phyloP scores from a whole-genome alignment of 2,113 vertebrate species.

The Chunga burmeisteri region DNA sequence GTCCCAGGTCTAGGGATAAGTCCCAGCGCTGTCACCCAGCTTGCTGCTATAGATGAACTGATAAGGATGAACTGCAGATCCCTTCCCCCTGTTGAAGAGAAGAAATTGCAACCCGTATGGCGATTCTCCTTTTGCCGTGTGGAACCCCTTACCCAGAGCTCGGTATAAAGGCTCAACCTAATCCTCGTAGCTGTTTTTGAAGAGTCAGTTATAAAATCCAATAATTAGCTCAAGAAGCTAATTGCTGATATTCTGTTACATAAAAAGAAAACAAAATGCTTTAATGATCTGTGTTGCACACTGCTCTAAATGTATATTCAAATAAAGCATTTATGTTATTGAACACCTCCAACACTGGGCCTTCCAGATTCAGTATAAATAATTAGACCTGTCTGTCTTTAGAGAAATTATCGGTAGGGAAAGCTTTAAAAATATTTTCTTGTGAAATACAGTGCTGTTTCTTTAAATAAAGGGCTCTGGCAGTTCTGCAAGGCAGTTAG shows the following conservation, averaged over 20 bases:
- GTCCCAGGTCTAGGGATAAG: background rate
- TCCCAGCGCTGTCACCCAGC: background rate
- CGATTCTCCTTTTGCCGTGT: background rate
- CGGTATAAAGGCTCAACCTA: background rate
- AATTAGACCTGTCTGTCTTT: slow-evolving; percentile 60
- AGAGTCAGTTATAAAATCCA: background rate
- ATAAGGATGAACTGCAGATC: background rate
- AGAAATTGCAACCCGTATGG: rapidly evolving
- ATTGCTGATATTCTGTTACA: slow-evolving; percentile 23
- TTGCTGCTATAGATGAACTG: background rate
- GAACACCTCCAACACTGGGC: slow-evolving; percentile 37
- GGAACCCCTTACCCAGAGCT: background rate
- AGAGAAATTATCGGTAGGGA: slow-evolving; percentile 55
- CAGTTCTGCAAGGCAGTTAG: slow-evolving; percentile 49
- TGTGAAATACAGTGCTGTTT: slow-evolving; percentile 55
- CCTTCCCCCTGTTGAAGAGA: background rate
- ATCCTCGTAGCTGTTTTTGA: background rate
- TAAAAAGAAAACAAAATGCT: slow-evolving; percentile 8
- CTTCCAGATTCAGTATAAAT: slow-evolving; percentile 66
- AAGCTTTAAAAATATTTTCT: slow-evolving; percentile 68
- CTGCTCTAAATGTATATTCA: slow-evolving; percentile 39
- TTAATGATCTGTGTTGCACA: slow-evolving; percentile 25
- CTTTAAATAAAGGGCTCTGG: slow-evolving; percentile 68
- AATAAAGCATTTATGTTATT: slow-evolving; percentile 44
- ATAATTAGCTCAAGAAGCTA: background rate